phyloP scores from a whole-genome alignment of 2,797 vertebrate genomes.

The Thamnophis elegans region DNA sequence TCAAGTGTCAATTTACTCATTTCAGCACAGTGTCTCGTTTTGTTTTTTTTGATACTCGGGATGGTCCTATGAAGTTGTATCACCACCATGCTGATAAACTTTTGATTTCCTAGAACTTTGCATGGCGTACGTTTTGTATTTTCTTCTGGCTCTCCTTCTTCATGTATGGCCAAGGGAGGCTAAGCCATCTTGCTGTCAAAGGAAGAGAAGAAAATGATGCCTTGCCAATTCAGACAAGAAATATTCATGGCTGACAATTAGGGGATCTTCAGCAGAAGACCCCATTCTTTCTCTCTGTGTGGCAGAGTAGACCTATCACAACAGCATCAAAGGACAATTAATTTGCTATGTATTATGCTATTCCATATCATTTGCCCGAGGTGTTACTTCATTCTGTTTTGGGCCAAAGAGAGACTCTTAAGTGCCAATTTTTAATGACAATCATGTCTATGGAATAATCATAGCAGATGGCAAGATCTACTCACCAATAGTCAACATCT shows the following conservation, averaged over 20 bases:
- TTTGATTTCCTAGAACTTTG: background rate
- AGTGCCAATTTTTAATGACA: background rate
- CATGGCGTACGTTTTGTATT: background rate
- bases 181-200: background rate
- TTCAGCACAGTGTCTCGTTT: no score
- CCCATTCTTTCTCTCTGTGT: background rate
- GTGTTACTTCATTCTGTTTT: background rate
- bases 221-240: background rate
- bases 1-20: no score
- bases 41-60: background rate
- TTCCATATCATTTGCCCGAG: background rate
- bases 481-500: background rate
- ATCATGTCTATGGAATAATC: background rate
- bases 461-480: background rate
- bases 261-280: background rate
- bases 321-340: background rate
- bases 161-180: background rate
- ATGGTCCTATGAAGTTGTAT: background rate
- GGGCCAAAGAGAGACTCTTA: background rate
- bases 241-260: background rate
- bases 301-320: background rate
- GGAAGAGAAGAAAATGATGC: background rate
- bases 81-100: background rate
- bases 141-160: background rate
- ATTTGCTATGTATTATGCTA: background rate